Evolutionary conservation across 1,140 invertebrate species (phyloP), one percentile per base, ranked within the genome.

Genomic region (Galleria mellonella): DNA sequence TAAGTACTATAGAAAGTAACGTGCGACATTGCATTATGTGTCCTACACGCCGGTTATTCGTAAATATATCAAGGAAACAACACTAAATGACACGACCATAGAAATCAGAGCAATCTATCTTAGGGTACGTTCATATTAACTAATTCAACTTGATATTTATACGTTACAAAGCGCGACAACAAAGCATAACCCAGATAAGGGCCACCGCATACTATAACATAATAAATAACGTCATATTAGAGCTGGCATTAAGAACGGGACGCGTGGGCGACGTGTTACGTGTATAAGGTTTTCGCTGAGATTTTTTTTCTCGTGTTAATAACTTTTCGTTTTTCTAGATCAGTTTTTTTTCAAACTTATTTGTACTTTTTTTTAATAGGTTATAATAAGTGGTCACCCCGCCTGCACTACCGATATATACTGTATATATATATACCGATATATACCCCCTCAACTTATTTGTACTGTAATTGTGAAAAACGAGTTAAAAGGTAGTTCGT

Each of bases 161-260:
- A 49, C 36, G 54, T 50, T 50, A 51, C 46, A 43, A 49, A 38
- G 28, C 9, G 32, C 15, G 46, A 43, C 45, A 54, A 69, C 62
- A 69, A 67, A 62, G 51, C 39, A 41, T 50, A 51, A 17, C 43
- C 60, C 55, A 61, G 65, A 67, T 69, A 72, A 67, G 62, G 62
- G 47, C 47, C 48, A 31, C 35, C 51, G 47, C 42, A 60, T 52
- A 72, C 65, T 55, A 56, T 29, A 47, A 30, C 13, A 61, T 47
- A 55, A 72, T 72, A 72, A 72, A 72, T 69, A 72, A 72, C 43
- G 62, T 66, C 66, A 66, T 60, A 67, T 69, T 67, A 69, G 55
- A 66, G 50, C 38, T 35, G 40, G 54, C 38, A 60, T 62, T 66
- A 62, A 37, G 12, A 52, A 43, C 41, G 29, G 23, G 17, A 44